Evolutionary conservation across 2,888 invertebrate species (phyloP), one percentile per base, ranked within the genome.

Genomic region (Apocheima hispidaria): DNA sequence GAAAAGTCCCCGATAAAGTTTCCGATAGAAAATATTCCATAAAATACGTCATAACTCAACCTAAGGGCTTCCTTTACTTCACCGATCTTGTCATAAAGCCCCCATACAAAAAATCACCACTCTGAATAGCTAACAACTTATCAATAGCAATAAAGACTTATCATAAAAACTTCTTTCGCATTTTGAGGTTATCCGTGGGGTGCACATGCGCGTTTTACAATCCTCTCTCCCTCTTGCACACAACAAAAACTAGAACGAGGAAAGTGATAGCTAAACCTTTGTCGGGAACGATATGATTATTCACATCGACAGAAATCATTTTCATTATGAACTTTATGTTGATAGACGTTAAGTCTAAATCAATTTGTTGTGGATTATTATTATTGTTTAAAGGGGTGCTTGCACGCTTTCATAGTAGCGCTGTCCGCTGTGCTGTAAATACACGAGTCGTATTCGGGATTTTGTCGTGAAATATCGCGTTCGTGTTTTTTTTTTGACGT

Each of bases 361-460:
- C 84, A 50, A 67, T 68, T 71, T 79, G 74, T 46, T 40, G 55
- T 14, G 16, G 30, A 54, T 81, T 75, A 82, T 81, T 85, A 84
- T 83, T 87, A 86, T 85, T 75, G 74, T 75, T 77, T 68, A 77
- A 82, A 82, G 82, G 81, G 83, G 79, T 87, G 79, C 75, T 73
- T 59, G 30, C 68, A 73, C 71, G 71, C 63, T 74, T 79, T 76
- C 76, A 79, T 74, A 79, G 79, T 72, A 70, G 71, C 71, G 74
- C 26, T 18, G 38, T 71, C n/a, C n/a, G n/a, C n/a, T n/a, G n/a
- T n/a, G n/a, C n/a, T 61, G 73, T 76, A 77, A 77, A 78, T 77
- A 78, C 60, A 51, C 10, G 50, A 28, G 21, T 14, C 14, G 59
- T 46, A 64, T 63, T 62, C 57, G 60, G 57, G 55, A 50, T 60